Evolutionary conservation across 1,140 invertebrate genomes (phyloP), one percentile per base, ranked within the genome.

Genomic region (Babylonia areolata): DNA sequence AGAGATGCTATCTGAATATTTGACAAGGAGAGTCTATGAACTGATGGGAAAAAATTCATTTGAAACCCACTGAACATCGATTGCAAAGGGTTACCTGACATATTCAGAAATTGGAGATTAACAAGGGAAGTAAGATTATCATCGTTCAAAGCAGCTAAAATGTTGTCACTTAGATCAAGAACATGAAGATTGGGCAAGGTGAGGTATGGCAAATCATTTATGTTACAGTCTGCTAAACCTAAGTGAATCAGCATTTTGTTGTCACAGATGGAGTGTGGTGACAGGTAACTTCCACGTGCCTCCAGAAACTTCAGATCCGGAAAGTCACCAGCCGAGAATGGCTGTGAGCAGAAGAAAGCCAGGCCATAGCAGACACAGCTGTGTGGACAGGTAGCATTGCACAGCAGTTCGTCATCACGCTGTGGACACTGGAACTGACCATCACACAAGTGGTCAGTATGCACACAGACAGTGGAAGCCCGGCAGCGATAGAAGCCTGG

Each of bases 351-450:
- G 3, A 80, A 81, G 71, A 77, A 73, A 37, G 81, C 85, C 64
- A 6, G 31, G 6, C 64, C 64, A 40, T 39, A 23, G 39, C 85
- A 83, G 3, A 33, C 31, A 37, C 85, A 86, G 31, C 78, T 82
- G 1, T 73, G 31, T 17, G 85, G 85, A 31, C 80, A 86, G 0
- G 80, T 86, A 2, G 51, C 39, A 42, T 82, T 37, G 54, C 85
- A 86, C 51, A 86, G 35, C 1, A 83, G 0, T 35, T 86, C 85
- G 31, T 86, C 85, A 40, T 86, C 85, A 46, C 77, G 85, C 9
- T 82, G 17, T 17, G 85, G 85, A 80, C 85, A 71, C 64, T 71
- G 64, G 64, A n/a, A 71, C 23, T n/a, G 23, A 9, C 64, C 64
- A 35, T 86, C 85, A 78, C 85, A 86, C 23, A n/a, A n/a, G n/a